phyloP scores from a whole-genome alignment of 2,113 vertebrate species.

The Tetraodon nigroviridis region DNA sequence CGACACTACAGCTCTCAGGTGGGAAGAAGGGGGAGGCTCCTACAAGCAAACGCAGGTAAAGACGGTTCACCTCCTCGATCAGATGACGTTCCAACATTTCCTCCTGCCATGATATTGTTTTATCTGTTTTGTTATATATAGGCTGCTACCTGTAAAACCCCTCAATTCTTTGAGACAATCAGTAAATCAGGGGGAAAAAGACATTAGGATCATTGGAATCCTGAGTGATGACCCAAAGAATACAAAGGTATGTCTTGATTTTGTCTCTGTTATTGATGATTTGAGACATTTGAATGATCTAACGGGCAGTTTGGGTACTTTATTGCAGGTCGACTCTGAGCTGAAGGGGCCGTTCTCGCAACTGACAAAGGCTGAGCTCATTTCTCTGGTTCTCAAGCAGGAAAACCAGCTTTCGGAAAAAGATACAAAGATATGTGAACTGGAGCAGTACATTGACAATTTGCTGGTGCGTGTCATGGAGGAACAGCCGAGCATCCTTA shows the following conservation, averaged over 20 bases:
- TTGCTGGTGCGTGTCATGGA: slow-evolving; percentile 91
- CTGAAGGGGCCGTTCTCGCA: slow-evolving; percentile 81
- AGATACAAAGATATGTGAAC: slow-evolving; percentile 80
- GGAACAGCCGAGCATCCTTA: slow-evolving; percentile 86
- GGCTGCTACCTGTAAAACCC: slow-evolving; percentile 90
- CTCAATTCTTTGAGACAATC: slow-evolving; percentile 76
- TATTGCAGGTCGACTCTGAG: slow-evolving; percentile 37
- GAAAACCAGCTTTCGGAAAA: slow-evolving; percentile 79
- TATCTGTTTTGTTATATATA: slow-evolving; percentile 40
- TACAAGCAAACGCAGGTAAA: slow-evolving; percentile 62
- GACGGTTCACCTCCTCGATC: not conserved
- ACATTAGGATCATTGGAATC: slow-evolving; percentile 16
- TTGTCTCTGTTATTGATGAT: not conserved
- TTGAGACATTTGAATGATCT: not conserved
- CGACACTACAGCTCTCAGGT: slow-evolving; percentile 40
- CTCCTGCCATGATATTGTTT: not conserved
- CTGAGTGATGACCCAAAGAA: slow-evolving; percentile 26
- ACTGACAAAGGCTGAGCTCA: slow-evolving; percentile 86
- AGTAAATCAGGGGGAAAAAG: slow-evolving; percentile 55
- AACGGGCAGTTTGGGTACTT: not conserved
- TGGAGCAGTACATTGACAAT: slow-evolving; percentile 93
- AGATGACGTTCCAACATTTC: not conserved
- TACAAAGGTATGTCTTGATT: slow-evolving; percentile 47
- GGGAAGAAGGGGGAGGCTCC: slow-evolving; percentile 56
- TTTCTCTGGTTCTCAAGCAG: slow-evolving; percentile 86